Conservation (phyloP, 2,113 vertebrate genomes). For the Donacobius atricapilla region DNA sequence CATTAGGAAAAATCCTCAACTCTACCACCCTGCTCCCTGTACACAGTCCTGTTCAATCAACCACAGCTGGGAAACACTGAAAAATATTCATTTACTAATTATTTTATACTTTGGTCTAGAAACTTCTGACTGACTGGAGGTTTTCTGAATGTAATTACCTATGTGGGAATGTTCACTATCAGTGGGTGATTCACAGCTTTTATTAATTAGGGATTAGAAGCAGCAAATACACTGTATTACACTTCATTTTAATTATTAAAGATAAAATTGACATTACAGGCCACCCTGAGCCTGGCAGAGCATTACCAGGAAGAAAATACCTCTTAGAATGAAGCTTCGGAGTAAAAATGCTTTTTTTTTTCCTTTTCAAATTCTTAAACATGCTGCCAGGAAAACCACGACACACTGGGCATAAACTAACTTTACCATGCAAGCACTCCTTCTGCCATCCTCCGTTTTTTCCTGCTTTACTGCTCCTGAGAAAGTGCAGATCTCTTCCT, state of each 20-base stretch:
- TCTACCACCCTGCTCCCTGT: neutral
- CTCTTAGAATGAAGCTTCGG: neutral
- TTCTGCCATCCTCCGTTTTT: constrained; percentile 83
- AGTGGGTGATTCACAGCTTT: neutral
- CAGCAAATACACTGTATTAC: neutral
- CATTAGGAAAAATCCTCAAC: neutral
- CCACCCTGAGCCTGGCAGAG: neutral
- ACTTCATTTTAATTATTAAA: neutral
- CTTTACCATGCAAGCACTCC: constrained; percentile 96
- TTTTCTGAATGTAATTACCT: neutral
- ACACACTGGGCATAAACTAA: neutral
- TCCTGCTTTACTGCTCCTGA: constrained; percentile 87
- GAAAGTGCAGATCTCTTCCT: constrained; percentile 86
- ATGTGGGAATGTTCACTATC: accelerated
- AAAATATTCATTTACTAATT: neutral
- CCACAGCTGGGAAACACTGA: neutral
- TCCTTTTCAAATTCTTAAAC: neutral
- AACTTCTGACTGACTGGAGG: neutral
- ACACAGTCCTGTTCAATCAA: neutral
- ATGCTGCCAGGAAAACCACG: neutral
- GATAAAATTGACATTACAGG: neutral
- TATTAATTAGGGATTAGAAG: neutral
- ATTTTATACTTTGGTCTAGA: neutral
- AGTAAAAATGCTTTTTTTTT: neutral
- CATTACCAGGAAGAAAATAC: neutral